A percentile compares a stretch with the other conserved stretches of the same genome.
phyloP scores from a whole-genome alignment of 2,797 vertebrate species.

The Chaetodon trifasciatus region DNA sequence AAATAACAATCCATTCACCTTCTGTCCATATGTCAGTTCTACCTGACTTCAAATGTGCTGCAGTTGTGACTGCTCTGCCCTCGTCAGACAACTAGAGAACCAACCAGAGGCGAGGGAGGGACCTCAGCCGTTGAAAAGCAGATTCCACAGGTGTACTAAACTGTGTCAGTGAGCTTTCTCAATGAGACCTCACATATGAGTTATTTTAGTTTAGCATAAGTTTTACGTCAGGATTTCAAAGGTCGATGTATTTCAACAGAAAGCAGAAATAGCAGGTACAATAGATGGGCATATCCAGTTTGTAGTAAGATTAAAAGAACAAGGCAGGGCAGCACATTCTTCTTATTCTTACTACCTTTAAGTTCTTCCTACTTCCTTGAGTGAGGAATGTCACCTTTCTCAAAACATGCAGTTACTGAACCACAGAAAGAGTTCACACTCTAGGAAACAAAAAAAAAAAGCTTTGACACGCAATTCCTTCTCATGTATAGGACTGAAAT shows the following conservation, averaged over 20 bases:
- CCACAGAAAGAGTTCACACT: slow-evolving; percentile 8
- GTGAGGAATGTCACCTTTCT: slow-evolving; percentile 64
- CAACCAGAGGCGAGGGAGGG: slow-evolving; percentile 54
- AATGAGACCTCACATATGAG: not conserved
- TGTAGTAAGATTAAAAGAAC: slow-evolving; percentile 12
- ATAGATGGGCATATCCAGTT: not conserved
- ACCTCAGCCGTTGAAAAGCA: slow-evolving; percentile 20
- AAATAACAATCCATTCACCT: slow-evolving; percentile 1
- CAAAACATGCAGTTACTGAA: slow-evolving; percentile 23
- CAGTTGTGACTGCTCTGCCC: slow-evolving; percentile 33
- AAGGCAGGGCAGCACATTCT: slow-evolving; percentile 33
- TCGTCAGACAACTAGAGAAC: slow-evolving; percentile 41
- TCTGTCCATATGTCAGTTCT: not conserved
- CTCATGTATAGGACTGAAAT: not conserved
- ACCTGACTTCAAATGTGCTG: slow-evolving; percentile 11
- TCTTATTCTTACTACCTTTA: slow-evolving; percentile 12
- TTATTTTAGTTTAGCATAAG: not conserved
- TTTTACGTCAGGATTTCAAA: not conserved
- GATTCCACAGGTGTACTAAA: slow-evolving; percentile 24
- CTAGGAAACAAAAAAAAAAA: slow-evolving; percentile 5
- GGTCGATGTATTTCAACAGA: not conserved
- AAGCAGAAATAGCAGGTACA: not conserved
- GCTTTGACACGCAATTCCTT: not conserved
- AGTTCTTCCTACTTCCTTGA: slow-evolving; percentile 75
- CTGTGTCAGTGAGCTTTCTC: not conserved